Evolutionary conservation across 2,888 invertebrate species (phyloP), one percentile per base, ranked within the genome.

Genomic region (Plusia festucae): DNA sequence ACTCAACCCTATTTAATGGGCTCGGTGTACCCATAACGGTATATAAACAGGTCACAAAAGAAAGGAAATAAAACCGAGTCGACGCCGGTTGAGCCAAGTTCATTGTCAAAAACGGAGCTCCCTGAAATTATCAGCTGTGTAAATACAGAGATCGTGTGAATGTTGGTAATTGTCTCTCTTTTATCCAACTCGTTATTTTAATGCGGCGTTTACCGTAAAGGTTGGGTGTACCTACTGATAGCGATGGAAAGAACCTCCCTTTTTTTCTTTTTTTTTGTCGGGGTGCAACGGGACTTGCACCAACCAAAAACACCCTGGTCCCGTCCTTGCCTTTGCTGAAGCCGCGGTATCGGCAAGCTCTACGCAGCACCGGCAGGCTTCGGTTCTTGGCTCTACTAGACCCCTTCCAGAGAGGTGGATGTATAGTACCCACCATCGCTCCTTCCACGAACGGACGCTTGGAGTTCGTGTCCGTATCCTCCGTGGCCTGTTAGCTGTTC

Each of bases 131-230:
- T 68, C 79, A 75, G 34, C 72, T 74, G 60, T 67, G 66, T 82
- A 70, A 76, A 76, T 70, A 73, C 60, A 61, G 58, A 18, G 46
- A 22, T 46, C 53, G 65, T 55, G 58, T 53, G 68, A 75, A 71
- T 60, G 76, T 62, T 64, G 68, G 72, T 79, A 77, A 81, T 77
- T 74, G 74, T 80, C 68, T 77, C 66, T 79, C 76, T 81, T 82
- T 82, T 82, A 68, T 66, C 62, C 73, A 53, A 46, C 68, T 76
- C 73, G 68, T 82, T 81, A 80, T 72, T 70, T 70, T 76, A 76
- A 78, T 71, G 69, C 73, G 56, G 49, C 46, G 69, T 65, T 67
- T 67, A 51, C 80, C 79, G 66, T 79, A 70, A 70, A 57, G 70
- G 72, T 51, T 32, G 82, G 68, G 6, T 15, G 2, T 0, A 67